phyloP scores from a whole-genome alignment of 1,140 invertebrate species.

The Cephus cinctus region DNA sequence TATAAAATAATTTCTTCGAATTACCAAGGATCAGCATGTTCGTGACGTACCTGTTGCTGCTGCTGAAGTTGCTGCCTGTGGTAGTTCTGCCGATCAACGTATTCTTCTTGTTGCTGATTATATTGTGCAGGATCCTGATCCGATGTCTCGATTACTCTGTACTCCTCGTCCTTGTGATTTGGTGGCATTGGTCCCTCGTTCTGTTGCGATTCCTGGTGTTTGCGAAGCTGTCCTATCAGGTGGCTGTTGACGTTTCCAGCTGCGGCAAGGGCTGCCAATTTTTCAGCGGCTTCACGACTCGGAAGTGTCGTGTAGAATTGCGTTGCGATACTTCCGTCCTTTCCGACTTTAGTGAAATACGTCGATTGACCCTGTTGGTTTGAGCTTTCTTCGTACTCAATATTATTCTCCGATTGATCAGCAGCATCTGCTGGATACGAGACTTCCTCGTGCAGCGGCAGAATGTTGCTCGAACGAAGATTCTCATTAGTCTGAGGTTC shows the following conservation, averaged over 20 bases:
- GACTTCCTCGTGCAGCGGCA: conserved; percentile 19
- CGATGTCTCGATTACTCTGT: conserved; percentile 16
- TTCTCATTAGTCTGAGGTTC: conserved; percentile 25
- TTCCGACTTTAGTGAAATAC: conserved; percentile 30
- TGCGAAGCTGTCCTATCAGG: conserved; percentile 37
- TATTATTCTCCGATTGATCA: conserved; percentile 41
- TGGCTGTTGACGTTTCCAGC: conserved; percentile 55
- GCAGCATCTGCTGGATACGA: conserved; percentile 16
- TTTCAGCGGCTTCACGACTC: conserved; percentile 56
- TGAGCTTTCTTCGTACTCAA: conserved; percentile 34
- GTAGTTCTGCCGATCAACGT: conserved; percentile 12
- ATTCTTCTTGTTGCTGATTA: not conserved
- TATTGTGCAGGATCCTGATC: too few relatives aligned
- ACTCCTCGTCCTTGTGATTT: conserved; percentile 38
- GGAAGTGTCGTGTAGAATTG: conserved; percentile 55
- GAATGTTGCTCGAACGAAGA: conserved; percentile 10
- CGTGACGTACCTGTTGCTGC: conserved; percentile 18
- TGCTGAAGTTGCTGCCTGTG: conserved; percentile 16
- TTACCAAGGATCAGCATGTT: conserved; percentile 17
- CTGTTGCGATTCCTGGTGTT: conserved; percentile 31
- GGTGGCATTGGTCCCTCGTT: conserved; percentile 25
- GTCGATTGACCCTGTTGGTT: conserved; percentile 22
- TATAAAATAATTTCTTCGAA: conserved; percentile 4
- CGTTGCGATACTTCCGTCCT: conserved; percentile 19
- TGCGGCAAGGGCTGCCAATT: conserved; percentile 55